These are phyloP conservation scores for Elysia crispata DNA, from an alignment of 2,888 invertebrate species.

Conservation along the genomic window DNA sequence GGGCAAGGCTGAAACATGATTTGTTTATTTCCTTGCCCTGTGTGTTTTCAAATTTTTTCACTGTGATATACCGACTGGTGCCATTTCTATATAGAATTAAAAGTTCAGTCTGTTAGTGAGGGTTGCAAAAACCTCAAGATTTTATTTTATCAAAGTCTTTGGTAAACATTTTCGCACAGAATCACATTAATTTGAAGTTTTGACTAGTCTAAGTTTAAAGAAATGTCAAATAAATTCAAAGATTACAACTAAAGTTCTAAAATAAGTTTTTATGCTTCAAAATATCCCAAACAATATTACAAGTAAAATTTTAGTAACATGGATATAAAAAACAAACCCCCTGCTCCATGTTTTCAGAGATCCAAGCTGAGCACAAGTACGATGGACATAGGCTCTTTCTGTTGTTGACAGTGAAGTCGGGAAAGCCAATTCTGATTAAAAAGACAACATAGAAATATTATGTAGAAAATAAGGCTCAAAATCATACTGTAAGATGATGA, in stretches of 20 bases:
- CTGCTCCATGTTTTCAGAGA: constrained; percentile 85
- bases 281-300: not conserved
- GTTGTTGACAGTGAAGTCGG: constrained; percentile 86
- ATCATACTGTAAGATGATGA: no score
- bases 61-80: constrained; percentile 43
- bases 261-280: no score
- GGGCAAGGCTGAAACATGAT: constrained; percentile 35
- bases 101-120: not conserved
- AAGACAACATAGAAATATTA: not conserved
- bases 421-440: constrained; percentile 80
- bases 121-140: no score
- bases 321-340: constrained; percentile 81
- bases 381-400: constrained; percentile 89
- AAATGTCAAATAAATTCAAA: not conserved
- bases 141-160: no score
- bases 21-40: not conserved
- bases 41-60: constrained; percentile 33
- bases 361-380: constrained; percentile 81
- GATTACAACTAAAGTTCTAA: not conserved
- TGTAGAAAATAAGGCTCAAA: no score
- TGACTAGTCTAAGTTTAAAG: not conserved
- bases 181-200: not conserved
- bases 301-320: not conserved
- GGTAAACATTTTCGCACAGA: no score
- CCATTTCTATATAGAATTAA: constrained; percentile 34